These are phyloP conservation scores for Ageneiosus marmoratus DNA, from an alignment of 2,113 vertebrate species.

Conservation along the genomic window DNA sequence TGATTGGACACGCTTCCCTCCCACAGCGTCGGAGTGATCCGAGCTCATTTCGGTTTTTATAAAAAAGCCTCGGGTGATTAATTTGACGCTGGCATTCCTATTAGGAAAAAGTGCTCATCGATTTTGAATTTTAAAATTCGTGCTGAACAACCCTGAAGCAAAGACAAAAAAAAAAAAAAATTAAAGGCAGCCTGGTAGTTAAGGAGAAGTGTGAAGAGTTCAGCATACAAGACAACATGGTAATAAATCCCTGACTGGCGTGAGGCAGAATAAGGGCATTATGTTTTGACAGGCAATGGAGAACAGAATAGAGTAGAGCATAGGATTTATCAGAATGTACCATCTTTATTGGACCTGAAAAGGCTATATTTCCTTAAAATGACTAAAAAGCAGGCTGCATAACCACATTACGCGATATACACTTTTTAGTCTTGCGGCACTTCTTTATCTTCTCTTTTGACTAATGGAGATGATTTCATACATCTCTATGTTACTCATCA, in stretches of 20 bases:
- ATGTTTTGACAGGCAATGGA: background rate
- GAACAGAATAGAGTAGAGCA: background rate
- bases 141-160: background rate
- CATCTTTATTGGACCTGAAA: background rate
- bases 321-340: background rate
- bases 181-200: background rate
- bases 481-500: conserved; percentile 15
- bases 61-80: conserved; percentile 12
- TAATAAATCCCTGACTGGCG: conserved; percentile 15
- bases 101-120: conserved; percentile 24
- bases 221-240: background rate
- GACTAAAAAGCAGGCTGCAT: background rate
- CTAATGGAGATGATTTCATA: conserved; percentile 44
- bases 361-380: conserved; percentile 15
- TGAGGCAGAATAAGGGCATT: conserved; percentile 18
- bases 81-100: conserved; percentile 18
- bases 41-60: conserved; percentile 19
- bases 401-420: background rate
- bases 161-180: background rate
- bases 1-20: conserved; percentile 38
- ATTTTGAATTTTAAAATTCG: conserved; percentile 3
- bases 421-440: background rate
- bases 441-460: conserved; percentile 6
- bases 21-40: background rate
- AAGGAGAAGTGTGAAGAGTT: background rate